Evolutionary conservation across 2,113 vertebrate species (phyloP).

Genomic region (Mystacornis crossleyi): DNA sequence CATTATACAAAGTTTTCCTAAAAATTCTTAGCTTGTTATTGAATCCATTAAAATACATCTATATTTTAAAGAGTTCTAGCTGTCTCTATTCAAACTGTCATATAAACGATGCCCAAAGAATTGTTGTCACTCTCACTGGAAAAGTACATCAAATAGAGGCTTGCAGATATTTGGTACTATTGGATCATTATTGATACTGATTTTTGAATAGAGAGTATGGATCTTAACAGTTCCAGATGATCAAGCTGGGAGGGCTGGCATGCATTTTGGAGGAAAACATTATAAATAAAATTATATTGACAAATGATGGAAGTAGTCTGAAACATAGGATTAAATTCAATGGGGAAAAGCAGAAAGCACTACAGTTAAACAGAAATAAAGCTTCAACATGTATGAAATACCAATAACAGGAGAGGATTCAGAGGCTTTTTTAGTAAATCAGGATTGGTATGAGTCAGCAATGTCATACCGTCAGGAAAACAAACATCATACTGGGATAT

Average conservation of each 20-base stretch:
- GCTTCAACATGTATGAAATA: background rate
- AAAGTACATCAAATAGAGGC: background rate
- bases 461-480: conserved; percentile 2
- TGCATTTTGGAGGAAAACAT: background rate
- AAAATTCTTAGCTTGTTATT: background rate
- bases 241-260: background rate
- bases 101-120: background rate
- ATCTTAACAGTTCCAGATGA: background rate
- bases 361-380: background rate
- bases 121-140: background rate
- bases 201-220: background rate
- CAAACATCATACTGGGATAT: conserved; percentile 34
- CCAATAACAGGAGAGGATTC: background rate
- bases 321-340: background rate
- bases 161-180: background rate
- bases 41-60: background rate
- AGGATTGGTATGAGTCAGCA: conserved; percentile 15
- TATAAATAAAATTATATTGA: background rate
- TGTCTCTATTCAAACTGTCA: background rate
- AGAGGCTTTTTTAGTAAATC: background rate
- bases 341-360: background rate
- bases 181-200: background rate
- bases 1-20: background rate
- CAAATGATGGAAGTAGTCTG: background rate
- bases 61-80: background rate